Evolutionary conservation across 1,140 invertebrate species (phyloP), one percentile per base, ranked within the genome.

Genomic region (Drosophila aff.): DNA sequence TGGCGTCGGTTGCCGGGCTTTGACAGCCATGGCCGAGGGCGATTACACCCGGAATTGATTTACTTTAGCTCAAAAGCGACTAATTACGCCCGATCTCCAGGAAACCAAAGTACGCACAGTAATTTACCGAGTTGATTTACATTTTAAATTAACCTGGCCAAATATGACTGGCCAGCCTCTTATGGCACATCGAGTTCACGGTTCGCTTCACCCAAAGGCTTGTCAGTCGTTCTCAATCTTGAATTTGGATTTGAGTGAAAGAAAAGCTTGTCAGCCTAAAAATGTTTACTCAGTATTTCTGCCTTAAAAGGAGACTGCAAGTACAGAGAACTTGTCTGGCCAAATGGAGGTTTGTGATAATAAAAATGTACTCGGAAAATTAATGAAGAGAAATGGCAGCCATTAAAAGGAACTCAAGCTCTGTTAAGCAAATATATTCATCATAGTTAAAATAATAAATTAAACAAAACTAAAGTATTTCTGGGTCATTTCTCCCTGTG

Each of bases 1-100:
- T 65, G 53, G 52, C 47, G 36, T 76, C 33, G 63, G 53, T 76
- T 57, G 41, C 62, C 73, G 18, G 21, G n/a, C 76, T 79, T 59
- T 73, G 76, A 80, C 77, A 78, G 61, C 49, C 62, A 78, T 74
- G 41, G 59, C 83, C 68, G 13, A 21, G 43, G 66, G 83, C 62
- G 75, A 84, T 78, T 84, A 63, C 66, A 66, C 61, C 57, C 67
- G 53, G 69, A 83, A 81, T 75, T 81, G 67, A 82, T 79, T 82
- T 78, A 63, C 57, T 77, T 62, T 55, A 41, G 64, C 65, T 71
- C 75, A 78, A 78, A 62, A 66, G 76, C 58, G 36, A 26, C 64
- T 64, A 77, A 76, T 81, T 86, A 82, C 6, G 50, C 47, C 38
- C 38, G 8, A 18, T 49, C 23, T 47, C 55, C 38, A 57, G 41